Conservation (phyloP, 2,797 vertebrate species). For the Pangasius sanitwongsei region DNA sequence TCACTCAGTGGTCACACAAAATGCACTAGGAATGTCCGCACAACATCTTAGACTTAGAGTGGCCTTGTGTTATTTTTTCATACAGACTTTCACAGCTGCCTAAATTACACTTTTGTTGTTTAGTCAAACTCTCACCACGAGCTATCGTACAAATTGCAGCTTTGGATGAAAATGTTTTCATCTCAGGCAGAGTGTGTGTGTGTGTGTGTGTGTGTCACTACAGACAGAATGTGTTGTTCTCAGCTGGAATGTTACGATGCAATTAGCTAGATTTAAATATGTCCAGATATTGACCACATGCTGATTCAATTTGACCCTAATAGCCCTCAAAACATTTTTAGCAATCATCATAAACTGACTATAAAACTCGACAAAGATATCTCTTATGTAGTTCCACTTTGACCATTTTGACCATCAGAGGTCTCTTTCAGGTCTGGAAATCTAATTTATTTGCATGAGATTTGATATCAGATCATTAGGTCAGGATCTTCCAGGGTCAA, state of each 20-base stretch:
- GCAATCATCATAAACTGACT: neutral
- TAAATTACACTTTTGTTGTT: constrained; percentile 70
- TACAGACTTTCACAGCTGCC: constrained; percentile 62
- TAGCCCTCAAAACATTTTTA: neutral
- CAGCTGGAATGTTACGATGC: neutral
- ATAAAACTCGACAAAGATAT: constrained; percentile 24
- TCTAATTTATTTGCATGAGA: constrained; percentile 33
- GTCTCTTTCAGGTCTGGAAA: constrained; percentile 36
- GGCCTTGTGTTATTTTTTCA: constrained; percentile 71
- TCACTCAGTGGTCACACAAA: constrained; percentile 71
- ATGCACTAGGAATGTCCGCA: constrained; percentile 75
- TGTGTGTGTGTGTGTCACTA: constrained; percentile 5
- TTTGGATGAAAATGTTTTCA: constrained; percentile 55
- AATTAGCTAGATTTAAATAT: neutral
- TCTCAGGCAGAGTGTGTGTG: neutral
- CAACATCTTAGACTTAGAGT: constrained; percentile 69
- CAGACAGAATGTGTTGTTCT: neutral
- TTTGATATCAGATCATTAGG: constrained; percentile 27
- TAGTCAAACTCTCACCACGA: constrained; percentile 65
- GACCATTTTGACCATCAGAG: neutral
- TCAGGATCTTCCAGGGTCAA: constrained; percentile 3
- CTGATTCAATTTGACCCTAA: neutral
- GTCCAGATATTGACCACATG: neutral
- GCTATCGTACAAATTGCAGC: constrained; percentile 68
- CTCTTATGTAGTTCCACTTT: neutral